Conservation (phyloP, 2,113 vertebrate species). For the Rhipidura dahli region DNA sequence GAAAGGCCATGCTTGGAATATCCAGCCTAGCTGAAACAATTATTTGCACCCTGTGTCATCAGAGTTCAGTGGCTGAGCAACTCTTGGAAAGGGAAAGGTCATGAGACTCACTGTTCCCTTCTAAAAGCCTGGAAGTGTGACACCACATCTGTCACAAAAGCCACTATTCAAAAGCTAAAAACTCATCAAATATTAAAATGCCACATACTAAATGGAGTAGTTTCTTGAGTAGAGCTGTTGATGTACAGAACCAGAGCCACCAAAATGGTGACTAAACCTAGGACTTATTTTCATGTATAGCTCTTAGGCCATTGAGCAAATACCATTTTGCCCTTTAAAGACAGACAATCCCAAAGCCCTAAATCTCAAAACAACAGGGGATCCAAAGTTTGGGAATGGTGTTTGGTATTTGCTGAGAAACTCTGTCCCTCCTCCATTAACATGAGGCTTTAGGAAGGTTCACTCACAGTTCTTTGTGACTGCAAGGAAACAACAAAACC, state of each 20-base stretch:
- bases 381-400: neutral
- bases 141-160: neutral
- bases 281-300: neutral
- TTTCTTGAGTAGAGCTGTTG: neutral
- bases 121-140: neutral
- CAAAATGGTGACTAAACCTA: neutral
- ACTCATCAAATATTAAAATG: constrained; percentile 6
- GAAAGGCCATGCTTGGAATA: neutral
- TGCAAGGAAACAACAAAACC: neutral
- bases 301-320: neutral
- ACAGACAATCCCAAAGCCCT: neutral
- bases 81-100: neutral
- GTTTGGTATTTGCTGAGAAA: neutral
- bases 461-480: neutral
- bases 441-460: neutral
- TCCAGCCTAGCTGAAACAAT: neutral
- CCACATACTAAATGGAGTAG: neutral
- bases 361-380: neutral
- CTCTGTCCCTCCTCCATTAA: neutral
- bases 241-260: neutral
- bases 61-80: neutral
- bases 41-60: neutral
- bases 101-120: neutral
- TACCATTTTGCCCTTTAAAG: neutral
- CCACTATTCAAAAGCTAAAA: neutral